Evolutionary conservation across 2,113 vertebrate species (phyloP), one percentile per base, ranked within the genome.

Genomic region (Ceyx cyanopectus): DNA sequence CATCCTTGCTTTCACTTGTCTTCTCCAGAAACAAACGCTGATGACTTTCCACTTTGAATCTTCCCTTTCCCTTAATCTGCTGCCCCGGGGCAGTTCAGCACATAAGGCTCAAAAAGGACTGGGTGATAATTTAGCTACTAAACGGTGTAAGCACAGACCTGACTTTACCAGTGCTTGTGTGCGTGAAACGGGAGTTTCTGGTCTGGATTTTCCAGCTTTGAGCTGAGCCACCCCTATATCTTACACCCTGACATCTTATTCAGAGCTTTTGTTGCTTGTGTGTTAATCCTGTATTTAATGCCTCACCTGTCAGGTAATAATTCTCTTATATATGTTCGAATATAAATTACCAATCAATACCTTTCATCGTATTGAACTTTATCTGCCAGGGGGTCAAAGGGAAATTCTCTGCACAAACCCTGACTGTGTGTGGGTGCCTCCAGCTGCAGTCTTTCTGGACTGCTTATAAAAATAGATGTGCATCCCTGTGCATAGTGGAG

Each of bases 401-500:
- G 80, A 61, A 72, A 69, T 66, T 58, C 62, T 72, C 54, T 40
- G 32, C 24, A 6, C 34, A 30, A 57, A 57, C 14, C 34, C 12
- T n/a, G n/a, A n/a, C n/a, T 9, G n/a, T 1, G 1, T 1, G 4
- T 1, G 1, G 26, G 34, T 70, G 37, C 63, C 57, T 80, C n/a
- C 29, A 61, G 40, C 41, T 1, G 0, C 0, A 1, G 26, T 56
- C 37, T 14, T 14, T 16, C 13, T 0, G 0, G 17, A 19, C 21
- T 30, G 20, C 37, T n/a, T 18, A 3, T 10, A 29, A 14, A 54
- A 29, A 45, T 4, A 40, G 14, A 5, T 32, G 27, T 22, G 66
- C 41, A 46, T 53, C 45, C 46, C 2, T 0, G 7, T 4, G 46
- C 14, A 2, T 7, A 5, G 51, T 1, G 40, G 32, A 45, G 19